phyloP scores from a whole-genome alignment of 2,113 vertebrate species.

The Choloepus hoffmanni region DNA sequence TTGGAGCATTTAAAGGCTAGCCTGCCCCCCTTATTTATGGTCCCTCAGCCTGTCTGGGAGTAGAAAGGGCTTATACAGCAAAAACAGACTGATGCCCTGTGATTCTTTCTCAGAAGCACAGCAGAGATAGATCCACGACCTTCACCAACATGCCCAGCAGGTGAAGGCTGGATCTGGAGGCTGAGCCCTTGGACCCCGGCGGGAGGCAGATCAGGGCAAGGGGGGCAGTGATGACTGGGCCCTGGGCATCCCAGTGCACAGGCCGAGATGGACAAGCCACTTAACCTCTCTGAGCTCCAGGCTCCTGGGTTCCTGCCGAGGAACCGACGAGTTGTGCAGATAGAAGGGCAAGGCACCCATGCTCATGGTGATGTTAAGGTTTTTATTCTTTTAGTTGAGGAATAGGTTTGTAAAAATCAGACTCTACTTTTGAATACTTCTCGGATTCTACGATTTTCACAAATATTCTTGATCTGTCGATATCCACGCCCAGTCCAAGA shows the following conservation, averaged over 20 bases:
- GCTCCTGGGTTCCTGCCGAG: background rate
- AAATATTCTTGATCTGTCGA: background rate
- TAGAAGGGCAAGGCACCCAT: background rate
- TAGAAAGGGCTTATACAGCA: conserved; percentile 3
- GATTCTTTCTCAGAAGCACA: background rate
- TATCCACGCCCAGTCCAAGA: background rate
- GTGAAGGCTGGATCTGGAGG: background rate
- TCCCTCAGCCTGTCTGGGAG: background rate
- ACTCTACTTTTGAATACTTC: background rate
- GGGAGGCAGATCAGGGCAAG: background rate
- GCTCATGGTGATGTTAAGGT: too few relatives aligned
- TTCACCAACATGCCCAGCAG: background rate
- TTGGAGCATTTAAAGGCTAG: background rate
- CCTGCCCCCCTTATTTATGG: conserved; percentile 41
- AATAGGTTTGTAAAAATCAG: background rate
- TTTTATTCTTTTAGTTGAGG: background rate
- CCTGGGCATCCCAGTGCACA: background rate
- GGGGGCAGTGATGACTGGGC: background rate
- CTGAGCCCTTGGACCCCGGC: too few relatives aligned
- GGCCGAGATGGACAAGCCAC: background rate
- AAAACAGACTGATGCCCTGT: background rate
- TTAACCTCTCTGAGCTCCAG: background rate
- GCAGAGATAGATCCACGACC: background rate
- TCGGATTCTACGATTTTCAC: background rate
- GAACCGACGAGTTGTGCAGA: background rate